Conservation (phyloP, 2,797 vertebrate species). For the Knipowitschia caucasica region DNA sequence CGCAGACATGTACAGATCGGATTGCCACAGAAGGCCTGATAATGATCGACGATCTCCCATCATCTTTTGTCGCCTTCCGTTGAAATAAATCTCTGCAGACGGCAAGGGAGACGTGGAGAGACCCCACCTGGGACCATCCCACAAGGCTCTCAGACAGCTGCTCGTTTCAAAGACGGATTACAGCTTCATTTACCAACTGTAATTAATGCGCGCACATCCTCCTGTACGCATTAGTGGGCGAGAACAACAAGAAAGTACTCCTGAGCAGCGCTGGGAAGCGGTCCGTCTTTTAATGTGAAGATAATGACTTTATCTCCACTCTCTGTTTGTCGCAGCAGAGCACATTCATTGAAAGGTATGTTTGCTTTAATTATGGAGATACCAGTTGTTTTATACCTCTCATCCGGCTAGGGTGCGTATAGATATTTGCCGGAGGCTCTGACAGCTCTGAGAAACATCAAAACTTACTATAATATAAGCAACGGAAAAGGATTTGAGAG, state of each 20-base stretch:
- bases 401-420: conserved; percentile 2
- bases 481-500: conserved; percentile 7
- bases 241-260: conserved; percentile 8
- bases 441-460: conserved; percentile 34
- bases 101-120: conserved; percentile 24
- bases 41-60: conserved; percentile 45
- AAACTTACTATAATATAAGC: conserved; percentile 28
- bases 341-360: conserved; percentile 25
- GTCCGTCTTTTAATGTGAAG: conserved; percentile 8
- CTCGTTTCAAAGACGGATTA: conserved; percentile 58
- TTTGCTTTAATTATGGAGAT: conserved; percentile 35
- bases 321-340: conserved; percentile 29
- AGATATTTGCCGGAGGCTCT: conserved; percentile 32
- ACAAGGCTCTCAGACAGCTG: conserved; percentile 44
- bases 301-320: conserved; percentile 14
- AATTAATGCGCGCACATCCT: conserved; percentile 48
- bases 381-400: conserved; percentile 34
- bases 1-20: background rate
- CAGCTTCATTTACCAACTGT: conserved; percentile 53
- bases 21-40: conserved; percentile 20
- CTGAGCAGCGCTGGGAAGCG: conserved; percentile 9
- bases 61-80: conserved; percentile 41
- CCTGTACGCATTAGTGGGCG: background rate
- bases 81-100: conserved; percentile 33
- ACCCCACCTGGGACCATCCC: conserved; percentile 41